phyloP scores from a whole-genome alignment of 2,797 vertebrate species.

The Enteromius argenteus region DNA sequence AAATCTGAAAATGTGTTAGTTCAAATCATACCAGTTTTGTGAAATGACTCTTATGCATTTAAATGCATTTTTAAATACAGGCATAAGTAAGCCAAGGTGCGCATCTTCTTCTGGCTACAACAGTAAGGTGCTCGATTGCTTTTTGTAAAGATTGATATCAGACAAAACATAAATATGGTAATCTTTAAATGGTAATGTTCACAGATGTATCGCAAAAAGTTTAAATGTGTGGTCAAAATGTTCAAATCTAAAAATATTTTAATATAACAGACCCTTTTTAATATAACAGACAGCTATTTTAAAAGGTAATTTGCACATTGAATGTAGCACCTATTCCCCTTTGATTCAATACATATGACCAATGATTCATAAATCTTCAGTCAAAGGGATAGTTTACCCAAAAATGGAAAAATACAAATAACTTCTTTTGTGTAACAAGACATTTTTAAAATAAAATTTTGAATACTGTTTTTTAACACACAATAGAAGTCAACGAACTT shows the following conservation, averaged over 20 bases:
- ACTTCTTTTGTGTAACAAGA: background rate
- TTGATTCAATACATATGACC: background rate
- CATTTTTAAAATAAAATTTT: background rate
- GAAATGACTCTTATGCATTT: background rate
- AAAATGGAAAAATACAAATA: background rate
- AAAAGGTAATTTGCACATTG: background rate
- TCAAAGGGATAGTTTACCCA: constrained; percentile 8
- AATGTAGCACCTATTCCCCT: background rate
- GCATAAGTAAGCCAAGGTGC: background rate
- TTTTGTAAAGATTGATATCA: background rate
- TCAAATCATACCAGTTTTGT: too few relatives aligned
- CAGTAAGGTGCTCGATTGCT: background rate
- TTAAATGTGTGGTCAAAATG: background rate
- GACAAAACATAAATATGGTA: background rate
- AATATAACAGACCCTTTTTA: background rate
- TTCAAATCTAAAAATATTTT: background rate
- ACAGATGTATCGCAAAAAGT: background rate
- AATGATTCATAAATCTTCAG: background rate
- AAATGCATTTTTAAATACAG: background rate
- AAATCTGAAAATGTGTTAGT: too few relatives aligned
- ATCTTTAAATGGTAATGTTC: background rate
- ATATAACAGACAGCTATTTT: background rate
- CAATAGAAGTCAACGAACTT: background rate
- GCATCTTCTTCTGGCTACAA: background rate
- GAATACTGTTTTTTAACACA: background rate